phyloP scores from a whole-genome alignment of 2,797 vertebrate genomes.

The Rousettus madagascariensis region DNA sequence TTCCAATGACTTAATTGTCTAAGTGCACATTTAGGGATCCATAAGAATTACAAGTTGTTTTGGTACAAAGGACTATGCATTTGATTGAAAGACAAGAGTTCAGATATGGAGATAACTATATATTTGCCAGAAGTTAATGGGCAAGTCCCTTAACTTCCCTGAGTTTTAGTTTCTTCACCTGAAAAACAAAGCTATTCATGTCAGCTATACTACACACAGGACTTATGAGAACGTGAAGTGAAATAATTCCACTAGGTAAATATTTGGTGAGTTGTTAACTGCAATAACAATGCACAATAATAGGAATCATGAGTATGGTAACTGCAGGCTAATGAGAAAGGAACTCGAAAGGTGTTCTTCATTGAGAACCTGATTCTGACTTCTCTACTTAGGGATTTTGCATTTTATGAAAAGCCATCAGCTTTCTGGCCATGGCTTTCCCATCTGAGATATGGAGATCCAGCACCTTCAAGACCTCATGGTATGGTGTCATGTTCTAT shows the following conservation, averaged over 20 bases:
- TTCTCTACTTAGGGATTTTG: not conserved
- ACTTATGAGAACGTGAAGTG: not conserved
- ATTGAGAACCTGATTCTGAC: not conserved
- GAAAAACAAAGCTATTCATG: not conserved
- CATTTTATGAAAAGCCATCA: not conserved
- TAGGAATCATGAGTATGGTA: not conserved
- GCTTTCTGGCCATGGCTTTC: not conserved
- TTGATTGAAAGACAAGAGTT: not conserved
- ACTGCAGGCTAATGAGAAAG: not conserved
- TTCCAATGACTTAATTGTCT: accelerated
- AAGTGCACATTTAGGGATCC: not conserved
- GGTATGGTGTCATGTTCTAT: accelerated
- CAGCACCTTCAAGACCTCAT: not conserved
- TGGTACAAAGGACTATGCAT: not conserved
- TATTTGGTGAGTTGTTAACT: not conserved
- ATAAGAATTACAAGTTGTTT: not conserved
- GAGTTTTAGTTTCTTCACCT: not conserved
- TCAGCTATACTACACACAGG: not conserved
- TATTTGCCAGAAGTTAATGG: not conserved
- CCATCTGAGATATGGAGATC: not conserved
- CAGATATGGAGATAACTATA: not conserved
- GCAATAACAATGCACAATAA: not conserved
- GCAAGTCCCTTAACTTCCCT: not conserved
- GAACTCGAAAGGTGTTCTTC: not conserved
- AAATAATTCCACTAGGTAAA: not conserved